Conservation (phyloP, 1,140 invertebrate genomes). For the Magallana angulata region DNA sequence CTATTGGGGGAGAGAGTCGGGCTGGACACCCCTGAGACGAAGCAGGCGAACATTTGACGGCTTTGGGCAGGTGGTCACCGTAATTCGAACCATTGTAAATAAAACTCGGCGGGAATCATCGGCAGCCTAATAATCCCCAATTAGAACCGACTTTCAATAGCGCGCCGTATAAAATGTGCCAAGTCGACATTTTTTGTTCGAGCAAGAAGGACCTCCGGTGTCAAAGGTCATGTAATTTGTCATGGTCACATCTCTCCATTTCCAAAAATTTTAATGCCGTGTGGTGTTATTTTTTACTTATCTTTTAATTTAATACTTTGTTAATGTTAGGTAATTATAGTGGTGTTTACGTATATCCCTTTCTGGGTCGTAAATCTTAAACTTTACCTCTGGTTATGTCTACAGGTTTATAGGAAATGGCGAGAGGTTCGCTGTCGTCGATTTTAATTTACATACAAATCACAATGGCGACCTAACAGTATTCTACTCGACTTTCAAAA, state of each 20-base stretch:
- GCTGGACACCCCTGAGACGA: constrained; percentile 15
- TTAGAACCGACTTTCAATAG: constrained; percentile 7
- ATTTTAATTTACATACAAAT: constrained; percentile 7
- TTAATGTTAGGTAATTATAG: background rate
- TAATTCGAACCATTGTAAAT: constrained; percentile 24
- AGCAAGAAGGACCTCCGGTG: background rate
- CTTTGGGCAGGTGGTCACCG: constrained; percentile 25
- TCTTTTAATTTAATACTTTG: background rate
- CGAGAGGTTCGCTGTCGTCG: background rate
- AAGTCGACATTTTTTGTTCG: background rate
- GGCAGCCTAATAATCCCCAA: constrained; percentile 14
- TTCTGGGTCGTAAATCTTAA: constrained; percentile 6
- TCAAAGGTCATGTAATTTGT: background rate
- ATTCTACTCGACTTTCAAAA: background rate
- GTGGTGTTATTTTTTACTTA: background rate
- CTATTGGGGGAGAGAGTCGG: background rate
- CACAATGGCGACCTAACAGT: background rate
- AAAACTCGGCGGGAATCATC: background rate
- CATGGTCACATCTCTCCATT: background rate
- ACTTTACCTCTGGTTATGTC: background rate
- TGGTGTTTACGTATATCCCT: background rate
- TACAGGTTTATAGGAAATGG: background rate
- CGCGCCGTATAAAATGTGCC: background rate
- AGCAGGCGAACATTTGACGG: constrained; percentile 19
- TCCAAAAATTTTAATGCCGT: background rate